Evolutionary conservation across 2,113 vertebrate species (phyloP).

Genomic region (Sinocyclocheilus maitianheensis): DNA sequence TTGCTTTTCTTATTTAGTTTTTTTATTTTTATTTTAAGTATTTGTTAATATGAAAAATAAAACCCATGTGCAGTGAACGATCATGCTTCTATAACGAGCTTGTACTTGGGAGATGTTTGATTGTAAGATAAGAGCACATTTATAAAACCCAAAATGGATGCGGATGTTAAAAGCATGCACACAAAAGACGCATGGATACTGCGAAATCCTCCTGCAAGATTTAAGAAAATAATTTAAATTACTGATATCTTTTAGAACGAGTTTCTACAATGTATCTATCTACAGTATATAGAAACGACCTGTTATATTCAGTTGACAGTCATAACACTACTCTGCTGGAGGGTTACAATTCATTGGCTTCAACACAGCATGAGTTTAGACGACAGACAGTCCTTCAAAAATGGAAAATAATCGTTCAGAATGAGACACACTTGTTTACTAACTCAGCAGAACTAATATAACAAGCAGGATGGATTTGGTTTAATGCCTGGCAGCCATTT

Average conservation of each 20-base stretch:
- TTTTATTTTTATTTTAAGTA: no score
- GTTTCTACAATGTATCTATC: not conserved
- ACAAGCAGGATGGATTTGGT: conserved; percentile 11
- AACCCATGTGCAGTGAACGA: not conserved
- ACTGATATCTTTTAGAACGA: not conserved
- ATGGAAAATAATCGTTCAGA: not conserved
- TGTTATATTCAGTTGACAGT: no score
- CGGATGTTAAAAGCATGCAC: conserved; percentile 37
- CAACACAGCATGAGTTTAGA: not conserved
- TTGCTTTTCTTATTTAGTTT: no score
- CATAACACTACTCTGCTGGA: not conserved
- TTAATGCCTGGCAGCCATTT: conserved; percentile 48
- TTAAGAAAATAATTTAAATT: not conserved
- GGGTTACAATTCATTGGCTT: conserved; percentile 13
- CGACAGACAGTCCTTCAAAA: not conserved
- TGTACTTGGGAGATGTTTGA: conserved; percentile 10
- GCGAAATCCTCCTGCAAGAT: not conserved
- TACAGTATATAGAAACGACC: not conserved
- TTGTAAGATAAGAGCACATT: conserved; percentile 9
- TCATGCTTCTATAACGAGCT: not conserved
- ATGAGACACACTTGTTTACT: not conserved
- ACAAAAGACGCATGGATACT: conserved; percentile 35
- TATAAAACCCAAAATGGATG: conserved; percentile 55
- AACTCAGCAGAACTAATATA: conserved; percentile 1
- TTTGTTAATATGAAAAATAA: not conserved